Base-by-base conservation (phyloP, 2,797 vertebrate genomes). In the Morelia viridis region DNA sequence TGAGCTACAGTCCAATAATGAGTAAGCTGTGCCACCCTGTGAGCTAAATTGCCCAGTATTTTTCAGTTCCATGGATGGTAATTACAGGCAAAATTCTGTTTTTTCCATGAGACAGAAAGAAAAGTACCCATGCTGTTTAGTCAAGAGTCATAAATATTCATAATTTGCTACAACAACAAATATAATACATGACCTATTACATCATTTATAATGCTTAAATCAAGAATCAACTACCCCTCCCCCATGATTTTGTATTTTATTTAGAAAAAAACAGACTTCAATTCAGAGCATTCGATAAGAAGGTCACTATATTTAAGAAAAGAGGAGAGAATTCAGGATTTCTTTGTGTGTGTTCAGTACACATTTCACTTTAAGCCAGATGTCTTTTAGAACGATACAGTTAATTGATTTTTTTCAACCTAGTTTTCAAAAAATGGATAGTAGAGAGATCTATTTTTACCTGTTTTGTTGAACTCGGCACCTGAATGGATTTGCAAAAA, bases 61-160 rank as follows among this genome's bases (percentile, higher is more conserved):
- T 86, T 58, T 53, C 50, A 68, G 22, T 35, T 28, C n/a, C n/a
- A 86, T 5, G 24, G 4, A 46, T 53, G 13, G n/a, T 68, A 68
- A 68, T 86, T 57, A 57, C 12, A 15, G 61, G 50, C 28, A 85
- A 65, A 58, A 15, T 7, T 53, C 26, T 24, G 35, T 57, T 76
- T 35, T 53, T 41, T 2, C 41, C 68, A 35, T 60, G 12, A 62
- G 19, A 31, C 0, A 6, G 31, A 60, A 83, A 61, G 24, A 1
- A 80, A 58, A 87, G 15, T 12, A 35, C 10, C 41, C 28, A 28
- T 26, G 65, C 41, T 62, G 65, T 35, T 91, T 10, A 3, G n/a
- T 53, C 57, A 61, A 76, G 50, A 28, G 10, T n/a, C 76, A 85
- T 89, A 89, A 84, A 92, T 92, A 89, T 35, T 71, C 80, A 71